phyloP scores from a whole-genome alignment of 1,140 invertebrate genomes.

The Sitodiplosis mosellana region DNA sequence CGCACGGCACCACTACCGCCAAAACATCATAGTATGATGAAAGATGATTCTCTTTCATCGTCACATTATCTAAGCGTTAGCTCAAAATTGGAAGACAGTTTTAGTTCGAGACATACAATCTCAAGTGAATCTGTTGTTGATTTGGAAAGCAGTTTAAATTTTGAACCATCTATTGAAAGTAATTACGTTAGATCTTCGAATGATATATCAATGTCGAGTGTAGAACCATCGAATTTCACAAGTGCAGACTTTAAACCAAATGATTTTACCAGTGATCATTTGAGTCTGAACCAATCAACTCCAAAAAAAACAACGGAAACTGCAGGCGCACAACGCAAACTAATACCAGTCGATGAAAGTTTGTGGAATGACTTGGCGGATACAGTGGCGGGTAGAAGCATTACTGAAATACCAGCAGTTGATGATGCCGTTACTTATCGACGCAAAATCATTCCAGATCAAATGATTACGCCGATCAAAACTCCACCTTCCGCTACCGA shows the following conservation, averaged over 20 bases:
- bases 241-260: background rate
- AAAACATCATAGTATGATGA: background rate
- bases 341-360: constrained; percentile 13
- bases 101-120: too few relatives aligned
- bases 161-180: background rate
- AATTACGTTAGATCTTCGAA: background rate
- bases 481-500: constrained; percentile 2
- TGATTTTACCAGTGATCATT: background rate
- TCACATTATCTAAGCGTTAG: background rate
- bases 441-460: constrained; percentile 10
- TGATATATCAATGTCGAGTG: background rate
- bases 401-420: constrained; percentile 2
- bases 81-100: background rate
- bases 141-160: background rate
- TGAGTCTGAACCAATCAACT: background rate
- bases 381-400: background rate
- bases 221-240: background rate
- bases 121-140: too few relatives aligned
- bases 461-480: too few relatives aligned
- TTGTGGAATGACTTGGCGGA: constrained; percentile 2
- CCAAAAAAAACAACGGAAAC: background rate
- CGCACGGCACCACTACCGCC: constrained; percentile 50
- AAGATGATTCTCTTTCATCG: constrained; percentile 7
- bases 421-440: constrained; percentile 11
- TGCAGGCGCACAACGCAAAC: constrained; percentile 2